Evolutionary conservation across 1,140 invertebrate genomes (phyloP).

Genomic region (Lethocerus indicus): DNA sequence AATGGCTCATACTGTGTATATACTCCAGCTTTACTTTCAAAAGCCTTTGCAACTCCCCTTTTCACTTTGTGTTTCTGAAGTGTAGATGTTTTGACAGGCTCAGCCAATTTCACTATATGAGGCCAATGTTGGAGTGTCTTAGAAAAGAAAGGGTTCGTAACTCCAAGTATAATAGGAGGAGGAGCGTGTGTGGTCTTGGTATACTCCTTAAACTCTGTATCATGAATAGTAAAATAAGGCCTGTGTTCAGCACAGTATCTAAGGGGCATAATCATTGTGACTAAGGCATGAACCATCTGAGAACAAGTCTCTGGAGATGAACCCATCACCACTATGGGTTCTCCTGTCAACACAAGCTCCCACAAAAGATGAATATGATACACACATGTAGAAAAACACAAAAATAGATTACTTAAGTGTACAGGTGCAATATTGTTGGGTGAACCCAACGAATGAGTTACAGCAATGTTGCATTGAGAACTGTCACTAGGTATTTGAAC

Average conservation of each 20-base stretch:
- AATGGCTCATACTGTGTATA: conserved; percentile 90
- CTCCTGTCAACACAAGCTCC: conserved; percentile 87
- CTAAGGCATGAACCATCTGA: conserved; percentile 82
- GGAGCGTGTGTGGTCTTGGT: conserved; percentile 73
- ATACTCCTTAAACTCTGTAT: conserved; percentile 98
- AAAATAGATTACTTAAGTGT: conserved; percentile 74
- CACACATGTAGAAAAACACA: conserved; percentile 64
- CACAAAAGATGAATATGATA: conserved; percentile 90
- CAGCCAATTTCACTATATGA: conserved; percentile 82
- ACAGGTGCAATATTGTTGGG: conserved; percentile 42
- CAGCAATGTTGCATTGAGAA: conserved; percentile 9
- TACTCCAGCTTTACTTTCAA: conserved; percentile 66
- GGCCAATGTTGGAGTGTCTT: conserved; percentile 99
- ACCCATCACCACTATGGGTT: conserved; percentile 92
- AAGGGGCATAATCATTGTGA: conserved; percentile 23
- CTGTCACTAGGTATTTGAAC: conserved; percentile 36
- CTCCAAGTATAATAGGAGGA: conserved; percentile 86
- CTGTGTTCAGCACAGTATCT: conserved; percentile 79
- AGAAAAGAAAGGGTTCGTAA: conserved; percentile 99
- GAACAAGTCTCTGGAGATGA: conserved; percentile 82
- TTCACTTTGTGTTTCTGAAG: conserved; percentile 29
- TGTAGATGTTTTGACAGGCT: conserved; percentile 31
- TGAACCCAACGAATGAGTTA: conserved; percentile 18
- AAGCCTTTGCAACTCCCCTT: conserved; percentile 34
- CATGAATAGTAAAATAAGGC: conserved; percentile 99